phyloP scores from a whole-genome alignment of 2,113 vertebrate species.

The Diadophis punctatus region DNA sequence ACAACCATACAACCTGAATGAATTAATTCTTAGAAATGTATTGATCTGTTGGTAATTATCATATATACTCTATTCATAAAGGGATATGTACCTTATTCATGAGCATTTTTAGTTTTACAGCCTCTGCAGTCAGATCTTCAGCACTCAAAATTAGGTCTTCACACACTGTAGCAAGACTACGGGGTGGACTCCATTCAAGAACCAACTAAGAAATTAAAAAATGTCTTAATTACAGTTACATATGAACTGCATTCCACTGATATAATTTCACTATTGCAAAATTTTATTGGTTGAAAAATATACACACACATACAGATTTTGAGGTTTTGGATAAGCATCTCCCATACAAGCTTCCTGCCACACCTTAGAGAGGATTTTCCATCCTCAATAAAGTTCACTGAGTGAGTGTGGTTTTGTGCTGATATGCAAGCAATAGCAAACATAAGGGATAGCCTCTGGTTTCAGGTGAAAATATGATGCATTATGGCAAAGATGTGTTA shows the following conservation, averaged over 20 bases:
- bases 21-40: background rate
- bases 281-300: background rate
- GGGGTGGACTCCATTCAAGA: conserved; percentile 76
- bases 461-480: background rate
- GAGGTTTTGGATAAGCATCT: background rate
- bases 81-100: conserved; percentile 75
- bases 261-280: background rate
- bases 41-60: background rate
- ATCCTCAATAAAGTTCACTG: background rate
- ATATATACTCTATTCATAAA: background rate
- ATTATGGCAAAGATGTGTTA: background rate
- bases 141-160: conserved; percentile 72
- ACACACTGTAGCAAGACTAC: conserved; percentile 72
- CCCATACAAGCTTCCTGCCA: background rate
- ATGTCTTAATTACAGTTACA: conserved; percentile 9
- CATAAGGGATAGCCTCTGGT: background rate
- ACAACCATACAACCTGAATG: background rate
- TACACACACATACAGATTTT: background rate
- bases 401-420: background rate
- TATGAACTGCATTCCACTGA: background rate
- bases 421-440: background rate
- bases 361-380: background rate
- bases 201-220: conserved; percentile 75
- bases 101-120: conserved; percentile 76
- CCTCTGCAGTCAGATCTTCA: conserved; percentile 79